These are phyloP conservation scores for Delia radicum DNA, from an alignment of 1,140 invertebrate species.

Conservation along the genomic window DNA sequence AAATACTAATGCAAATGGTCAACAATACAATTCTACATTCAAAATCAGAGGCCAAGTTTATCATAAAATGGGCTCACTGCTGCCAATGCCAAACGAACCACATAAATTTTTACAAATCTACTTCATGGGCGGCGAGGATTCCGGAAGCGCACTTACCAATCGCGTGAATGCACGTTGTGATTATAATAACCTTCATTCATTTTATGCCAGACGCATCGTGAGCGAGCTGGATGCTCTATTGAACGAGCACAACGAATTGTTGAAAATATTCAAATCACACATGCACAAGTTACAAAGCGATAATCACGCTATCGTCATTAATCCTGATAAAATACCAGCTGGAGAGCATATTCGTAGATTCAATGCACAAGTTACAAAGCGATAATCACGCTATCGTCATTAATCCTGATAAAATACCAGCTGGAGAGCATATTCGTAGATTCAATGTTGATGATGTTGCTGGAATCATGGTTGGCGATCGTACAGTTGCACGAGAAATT, in stretches of 20 bases:
- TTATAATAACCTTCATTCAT: background rate
- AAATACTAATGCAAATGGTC: too few species aligned
- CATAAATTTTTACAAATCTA: constrained; percentile 30
- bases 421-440: constrained; percentile 50
- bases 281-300: constrained; percentile 45
- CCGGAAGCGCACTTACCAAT: background rate
- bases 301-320: constrained; percentile 48
- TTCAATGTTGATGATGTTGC: constrained; percentile 57
- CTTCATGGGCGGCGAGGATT: background rate
- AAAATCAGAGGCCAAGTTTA: constrained; percentile 12
- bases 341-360: constrained; percentile 53
- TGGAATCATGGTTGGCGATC: constrained; percentile 51
- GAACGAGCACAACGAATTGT: constrained; percentile 26
- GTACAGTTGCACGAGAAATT: too few species aligned
- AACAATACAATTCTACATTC: background rate
- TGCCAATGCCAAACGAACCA: constrained; percentile 3
- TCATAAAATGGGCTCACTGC: background rate
- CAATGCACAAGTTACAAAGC: constrained; percentile 53
- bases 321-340: too few species aligned
- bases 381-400: constrained; percentile 49
- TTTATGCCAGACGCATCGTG: background rate
- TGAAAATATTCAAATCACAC: constrained; percentile 47
- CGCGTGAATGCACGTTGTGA: background rate
- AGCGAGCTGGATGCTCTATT: constrained; percentile 3
- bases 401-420: too few species aligned